phyloP scores from a whole-genome alignment of 2,888 invertebrate species.

The Trichopria drosophilae region DNA sequence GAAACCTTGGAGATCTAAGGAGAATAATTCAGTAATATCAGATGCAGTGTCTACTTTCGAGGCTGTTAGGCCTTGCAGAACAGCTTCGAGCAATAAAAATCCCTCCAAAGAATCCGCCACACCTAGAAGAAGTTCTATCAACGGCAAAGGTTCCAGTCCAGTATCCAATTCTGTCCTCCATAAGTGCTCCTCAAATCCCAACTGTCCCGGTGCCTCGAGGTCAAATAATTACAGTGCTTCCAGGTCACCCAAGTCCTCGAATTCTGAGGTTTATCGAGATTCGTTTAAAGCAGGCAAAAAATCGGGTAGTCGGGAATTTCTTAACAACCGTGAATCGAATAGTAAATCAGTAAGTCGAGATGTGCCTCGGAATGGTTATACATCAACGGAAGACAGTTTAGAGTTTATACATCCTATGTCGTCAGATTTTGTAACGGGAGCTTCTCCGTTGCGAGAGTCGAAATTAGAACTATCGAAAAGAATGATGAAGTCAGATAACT shows the following conservation, averaged over 20 bases:
- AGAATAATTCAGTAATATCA: conserved; percentile 42
- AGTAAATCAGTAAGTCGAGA: conserved; percentile 27
- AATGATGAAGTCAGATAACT: conserved; percentile 19
- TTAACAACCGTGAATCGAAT: conserved; percentile 18
- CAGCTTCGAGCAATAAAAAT: conserved; percentile 34
- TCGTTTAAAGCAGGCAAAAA: conserved; percentile 24
- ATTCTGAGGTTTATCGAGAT: too few relatives aligned
- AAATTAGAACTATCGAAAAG: conserved; percentile 24
- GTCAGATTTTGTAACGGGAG: conserved; percentile 29
- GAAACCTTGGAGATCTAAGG: conserved; percentile 46
- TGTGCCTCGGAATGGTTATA: conserved; percentile 11
- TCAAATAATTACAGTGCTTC: conserved; percentile 34
- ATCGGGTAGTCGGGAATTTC: conserved; percentile 22
- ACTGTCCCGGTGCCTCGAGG: conserved; percentile 38
- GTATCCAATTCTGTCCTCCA: conserved; percentile 33
- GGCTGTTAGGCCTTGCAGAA: conserved; percentile 34
- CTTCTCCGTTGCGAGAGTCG: conserved; percentile 28
- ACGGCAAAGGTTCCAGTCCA: conserved; percentile 25
- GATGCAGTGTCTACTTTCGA: conserved; percentile 34
- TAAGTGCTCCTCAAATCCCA: conserved; percentile 47
- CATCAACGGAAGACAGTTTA: conserved; percentile 8
- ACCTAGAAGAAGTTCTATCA: conserved; percentile 26
- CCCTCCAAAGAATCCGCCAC: conserved; percentile 34
- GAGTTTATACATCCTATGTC: too few relatives aligned
- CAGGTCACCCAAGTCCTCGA: conserved; percentile 36